Conservation (phyloP, 2,888 invertebrate genomes). For the Drosophila anomalata region DNA sequence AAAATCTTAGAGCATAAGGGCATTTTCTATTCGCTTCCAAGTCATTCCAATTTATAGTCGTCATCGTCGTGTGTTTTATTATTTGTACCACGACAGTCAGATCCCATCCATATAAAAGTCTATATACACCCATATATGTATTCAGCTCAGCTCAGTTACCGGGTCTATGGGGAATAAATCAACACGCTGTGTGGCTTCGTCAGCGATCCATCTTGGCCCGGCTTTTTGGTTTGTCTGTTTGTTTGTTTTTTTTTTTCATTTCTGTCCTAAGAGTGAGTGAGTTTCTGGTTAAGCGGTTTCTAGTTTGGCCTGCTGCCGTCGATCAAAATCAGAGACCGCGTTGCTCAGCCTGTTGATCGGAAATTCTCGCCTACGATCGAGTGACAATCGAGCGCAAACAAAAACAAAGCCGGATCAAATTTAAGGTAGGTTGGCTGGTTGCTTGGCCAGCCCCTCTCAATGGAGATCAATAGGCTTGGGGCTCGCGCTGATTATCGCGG, state of each 20-base stretch:
- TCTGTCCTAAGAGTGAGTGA: conserved; percentile 7
- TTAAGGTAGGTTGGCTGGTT: conserved; percentile 43
- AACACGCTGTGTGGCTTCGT: conserved; percentile 81
- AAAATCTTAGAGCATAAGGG: conserved; percentile 35
- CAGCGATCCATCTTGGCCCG: conserved; percentile 67
- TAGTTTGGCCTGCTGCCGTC: conserved; percentile 69
- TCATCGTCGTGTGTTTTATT: conserved; percentile 48
- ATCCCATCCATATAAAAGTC: conserved; percentile 40
- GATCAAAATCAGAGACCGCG: conserved; percentile 59
- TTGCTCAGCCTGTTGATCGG: conserved; percentile 70
- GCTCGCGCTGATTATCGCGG: conserved; percentile 52
- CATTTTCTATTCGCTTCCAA: conserved; percentile 37
- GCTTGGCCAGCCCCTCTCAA: conserved; percentile 47
- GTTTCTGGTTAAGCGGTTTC: conserved; percentile 40
- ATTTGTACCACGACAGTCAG: conserved; percentile 52
- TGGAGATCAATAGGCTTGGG: conserved; percentile 45
- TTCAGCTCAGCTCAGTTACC: conserved; percentile 35
- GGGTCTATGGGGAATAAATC: conserved; percentile 81
- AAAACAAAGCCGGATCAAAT: conserved; percentile 52
- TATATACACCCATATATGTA: conserved; percentile 36
- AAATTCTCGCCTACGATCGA: conserved; percentile 80
- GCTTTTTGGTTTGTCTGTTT: conserved; percentile 7
- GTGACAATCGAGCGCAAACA: conserved; percentile 64
- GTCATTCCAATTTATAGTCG: conserved; percentile 44
- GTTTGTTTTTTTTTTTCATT: background rate